Base-by-base conservation (phyloP, 2,113 vertebrate species). In the Sterrhoptilus dennistouni region DNA sequence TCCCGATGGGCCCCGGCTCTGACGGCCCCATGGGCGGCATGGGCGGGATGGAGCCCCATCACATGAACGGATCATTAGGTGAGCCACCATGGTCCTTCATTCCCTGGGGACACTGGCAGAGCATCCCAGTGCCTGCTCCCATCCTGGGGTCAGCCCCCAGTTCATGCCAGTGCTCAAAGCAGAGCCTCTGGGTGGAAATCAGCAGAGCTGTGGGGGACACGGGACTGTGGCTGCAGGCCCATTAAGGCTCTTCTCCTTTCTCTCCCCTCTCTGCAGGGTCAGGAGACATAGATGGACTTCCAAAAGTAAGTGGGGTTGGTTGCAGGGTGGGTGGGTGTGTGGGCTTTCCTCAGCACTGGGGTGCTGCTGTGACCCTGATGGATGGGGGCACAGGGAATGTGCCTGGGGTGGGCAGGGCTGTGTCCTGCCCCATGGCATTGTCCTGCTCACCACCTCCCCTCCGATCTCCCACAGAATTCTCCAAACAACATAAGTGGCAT, bases 401-500 rank as follows among this genome's bases (percentile, higher is more conserved):
- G 31, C 13, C 8, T 0, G 36, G n/a, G 76, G 63, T 29, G 60
- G 76, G 50, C 3, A 2, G 52, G 35, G 52, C 66, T 86, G 29
- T 3, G 3, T n/a, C 64, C 68, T 29, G 38, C 49, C 38, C 44
- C 57, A 38, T 0, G 1, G 22, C 45, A 12, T 12, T 5, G 1
- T 44, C 60, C 75, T 29, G 38, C 95, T 97, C 80, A 92, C 22
- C 9, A 2, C 70, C 54, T 82, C 40, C 28, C 42, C 25, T 52
- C 31, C 18, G 12, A 3, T 93, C 92, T 81, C 72, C 68, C 6
- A 11, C 97, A 99, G 99, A 99, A 99, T 98, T 99, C 99, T 98
- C 99, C 99, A 97, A 99, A 99, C 99, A 99, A 99, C 98, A 99
- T 99, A 99, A 99, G 99, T 99, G 99, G 99, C 98, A 99, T 99